Percentiles rank a stretch among this genome's conserved stretches.
phyloP scores from a whole-genome alignment of 2,113 vertebrate genomes.

The Illadopsis cleaveri region DNA sequence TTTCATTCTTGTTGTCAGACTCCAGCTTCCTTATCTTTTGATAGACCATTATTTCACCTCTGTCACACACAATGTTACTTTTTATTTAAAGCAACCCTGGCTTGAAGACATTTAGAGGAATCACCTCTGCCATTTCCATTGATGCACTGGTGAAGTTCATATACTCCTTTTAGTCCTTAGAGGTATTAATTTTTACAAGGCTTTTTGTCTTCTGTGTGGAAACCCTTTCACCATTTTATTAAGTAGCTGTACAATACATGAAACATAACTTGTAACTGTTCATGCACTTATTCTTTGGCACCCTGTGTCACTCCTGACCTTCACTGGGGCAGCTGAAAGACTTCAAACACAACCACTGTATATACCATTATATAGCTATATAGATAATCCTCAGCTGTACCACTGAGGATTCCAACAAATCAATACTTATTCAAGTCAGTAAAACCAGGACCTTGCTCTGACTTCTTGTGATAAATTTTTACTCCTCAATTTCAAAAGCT shows the following conservation, averaged over 20 bases:
- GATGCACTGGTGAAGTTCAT: not conserved
- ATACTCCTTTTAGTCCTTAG: not conserved
- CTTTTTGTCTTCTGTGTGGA: not conserved
- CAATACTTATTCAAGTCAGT: not conserved
- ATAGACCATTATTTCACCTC: not conserved
- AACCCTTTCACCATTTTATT: not conserved
- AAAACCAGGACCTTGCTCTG: not conserved
- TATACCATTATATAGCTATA: not conserved
- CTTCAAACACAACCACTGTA: not conserved
- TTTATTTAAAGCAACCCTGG: not conserved
- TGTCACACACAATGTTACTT: not conserved
- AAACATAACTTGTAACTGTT: not conserved
- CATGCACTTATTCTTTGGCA: not conserved
- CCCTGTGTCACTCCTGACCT: not conserved
- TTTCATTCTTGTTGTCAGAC: not conserved
- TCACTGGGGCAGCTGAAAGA: not conserved
- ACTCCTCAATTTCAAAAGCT: not conserved
- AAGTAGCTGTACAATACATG: not conserved
- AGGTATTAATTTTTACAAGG: not conserved
- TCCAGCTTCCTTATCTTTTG: not conserved
- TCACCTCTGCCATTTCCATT: not conserved
- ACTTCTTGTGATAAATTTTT: not conserved
- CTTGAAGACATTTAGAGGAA: not conserved
- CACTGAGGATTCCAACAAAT: not conserved
- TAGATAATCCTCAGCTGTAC: not conserved